Evolutionary conservation across 2,113 vertebrate species (phyloP), one percentile per base, ranked within the genome.

Genomic region (Colistium nudipinnis): DNA sequence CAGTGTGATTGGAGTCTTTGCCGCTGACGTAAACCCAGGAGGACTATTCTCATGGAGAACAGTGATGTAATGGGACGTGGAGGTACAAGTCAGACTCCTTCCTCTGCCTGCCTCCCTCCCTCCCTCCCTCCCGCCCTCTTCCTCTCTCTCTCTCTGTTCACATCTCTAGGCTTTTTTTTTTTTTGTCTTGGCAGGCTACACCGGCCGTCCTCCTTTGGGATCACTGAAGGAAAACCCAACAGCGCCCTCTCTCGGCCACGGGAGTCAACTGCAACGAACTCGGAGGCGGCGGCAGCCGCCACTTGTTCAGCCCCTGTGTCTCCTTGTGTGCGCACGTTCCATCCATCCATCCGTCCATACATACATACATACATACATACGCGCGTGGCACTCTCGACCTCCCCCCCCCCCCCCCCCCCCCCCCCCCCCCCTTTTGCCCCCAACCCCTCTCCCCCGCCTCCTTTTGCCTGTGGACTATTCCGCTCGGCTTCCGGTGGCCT

Each of bases 51-150:
- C 74, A 78, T 44, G 53, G 76, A 87, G 63, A 83, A 67, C 82
- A 47, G 71, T 91, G 90, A 91, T 89, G 90, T 91, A 90, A 91
- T 90, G 84, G 66, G 78, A 65, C 82, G 67, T 85, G 87, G 84
- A 88, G 82, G 83, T 87, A 86, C 81, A 65, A 84, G 82, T 85
- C 82, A 75, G 79, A 70, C 78, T 80, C 45, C 68, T 71, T 76
- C 35, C 77, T 74, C 67, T 66, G 57, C 10, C 47, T 76, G 73
- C 85, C 66, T 84, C 81, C 54, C 72, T 69, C 76, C 60, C 83
- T 74, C 48, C 64, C 38, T 76, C 69, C 67, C 43, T 78, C 74
- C 84, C 66, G 83, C 81, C 81, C 65, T 83, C 78, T 77, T 76
- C 51, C 71, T 77, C 65, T 65, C 33, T 35, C 57, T 24, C 73